These are phyloP conservation scores for Aleiodes alternator DNA, from an alignment of 2,888 invertebrate genomes.

Conservation along the genomic window DNA sequence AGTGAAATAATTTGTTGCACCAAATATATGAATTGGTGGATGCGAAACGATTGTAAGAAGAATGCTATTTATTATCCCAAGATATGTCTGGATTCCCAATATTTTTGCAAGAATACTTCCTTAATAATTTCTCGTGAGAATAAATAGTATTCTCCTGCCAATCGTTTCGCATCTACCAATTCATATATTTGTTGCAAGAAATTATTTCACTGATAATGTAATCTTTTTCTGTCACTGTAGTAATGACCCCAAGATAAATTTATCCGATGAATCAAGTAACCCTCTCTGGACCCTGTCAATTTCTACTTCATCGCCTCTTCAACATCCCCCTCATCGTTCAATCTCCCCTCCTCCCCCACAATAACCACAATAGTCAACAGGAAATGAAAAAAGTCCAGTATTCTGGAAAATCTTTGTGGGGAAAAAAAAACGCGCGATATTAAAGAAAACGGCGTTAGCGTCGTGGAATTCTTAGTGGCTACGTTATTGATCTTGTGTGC, in stretches of 20 bases:
- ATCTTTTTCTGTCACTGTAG: constrained; percentile 11
- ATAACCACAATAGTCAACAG: constrained; percentile 21
- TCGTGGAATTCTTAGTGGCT: constrained; percentile 63
- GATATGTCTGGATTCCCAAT: no score
- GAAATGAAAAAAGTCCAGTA: neutral
- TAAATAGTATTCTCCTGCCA: no score
- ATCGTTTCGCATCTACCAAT: no score
- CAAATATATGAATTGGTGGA: no score
- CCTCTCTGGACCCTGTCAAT: constrained; percentile 21
- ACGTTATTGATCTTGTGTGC: constrained; percentile 59
- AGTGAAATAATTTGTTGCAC: no score
- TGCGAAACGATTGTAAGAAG: no score
- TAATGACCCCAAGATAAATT: constrained; percentile 23
- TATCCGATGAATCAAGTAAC: constrained; percentile 18
- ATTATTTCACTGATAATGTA: no score
- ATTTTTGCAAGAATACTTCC: no score
- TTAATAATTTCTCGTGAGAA: no score
- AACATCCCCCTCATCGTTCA: neutral
- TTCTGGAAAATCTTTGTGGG: neutral
- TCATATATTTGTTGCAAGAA: no score
- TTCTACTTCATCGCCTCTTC: constrained; percentile 9
- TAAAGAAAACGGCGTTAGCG: constrained; percentile 44
- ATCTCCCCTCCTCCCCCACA: neutral
- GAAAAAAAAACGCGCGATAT: constrained; percentile 17
- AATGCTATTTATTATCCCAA: no score